These are phyloP conservation scores for Corticium candelabrum DNA, from an alignment of 37 sponge, comb jelly and placozoan species.

Conservation along the genomic window DNA sequence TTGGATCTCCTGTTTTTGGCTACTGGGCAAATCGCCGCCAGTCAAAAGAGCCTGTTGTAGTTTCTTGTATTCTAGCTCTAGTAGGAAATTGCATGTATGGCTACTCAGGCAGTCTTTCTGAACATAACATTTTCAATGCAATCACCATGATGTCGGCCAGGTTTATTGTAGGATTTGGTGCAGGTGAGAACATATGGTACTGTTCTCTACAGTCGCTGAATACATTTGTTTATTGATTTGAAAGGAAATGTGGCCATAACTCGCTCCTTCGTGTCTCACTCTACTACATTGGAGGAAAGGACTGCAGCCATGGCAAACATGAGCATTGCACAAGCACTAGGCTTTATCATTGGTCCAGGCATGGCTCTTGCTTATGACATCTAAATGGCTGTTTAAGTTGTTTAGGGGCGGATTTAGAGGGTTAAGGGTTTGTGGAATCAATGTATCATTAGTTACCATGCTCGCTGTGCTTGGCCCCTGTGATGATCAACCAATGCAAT, in stretches of 20 bases:
- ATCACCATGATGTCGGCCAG: constrained; percentile 38
- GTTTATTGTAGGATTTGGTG: constrained; percentile 47
- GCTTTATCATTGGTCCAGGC: constrained; percentile 86
- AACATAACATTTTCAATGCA: not conserved
- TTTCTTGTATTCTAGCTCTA: constrained; percentile 36
- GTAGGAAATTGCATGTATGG: constrained; percentile 48
- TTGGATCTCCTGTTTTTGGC: constrained; percentile 71
- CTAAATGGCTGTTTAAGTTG: too few relatives aligned
- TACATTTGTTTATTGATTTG: not conserved
- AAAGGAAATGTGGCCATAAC: constrained; percentile 54
- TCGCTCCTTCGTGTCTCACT: constrained; percentile 65
- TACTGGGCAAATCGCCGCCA: constrained; percentile 69
- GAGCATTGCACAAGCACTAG: constrained; percentile 54
- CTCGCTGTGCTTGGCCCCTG: too few relatives aligned
- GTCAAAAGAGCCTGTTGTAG: constrained; percentile 45
- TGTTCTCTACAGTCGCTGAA: not conserved
- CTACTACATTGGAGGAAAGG: constrained; percentile 61
- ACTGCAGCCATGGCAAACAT: constrained; percentile 71
- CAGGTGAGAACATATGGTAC: constrained; percentile 27
- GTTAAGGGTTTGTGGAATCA: too few relatives aligned
- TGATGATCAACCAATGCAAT: too few relatives aligned
- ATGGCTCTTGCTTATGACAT: too few relatives aligned
- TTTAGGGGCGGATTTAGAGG: too few relatives aligned
- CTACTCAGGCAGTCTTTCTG: constrained; percentile 45
- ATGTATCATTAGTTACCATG: too few relatives aligned